These are phyloP conservation scores for Eonycteris spelaea DNA, from an alignment of 2,113 vertebrate species.

Conservation along the genomic window DNA sequence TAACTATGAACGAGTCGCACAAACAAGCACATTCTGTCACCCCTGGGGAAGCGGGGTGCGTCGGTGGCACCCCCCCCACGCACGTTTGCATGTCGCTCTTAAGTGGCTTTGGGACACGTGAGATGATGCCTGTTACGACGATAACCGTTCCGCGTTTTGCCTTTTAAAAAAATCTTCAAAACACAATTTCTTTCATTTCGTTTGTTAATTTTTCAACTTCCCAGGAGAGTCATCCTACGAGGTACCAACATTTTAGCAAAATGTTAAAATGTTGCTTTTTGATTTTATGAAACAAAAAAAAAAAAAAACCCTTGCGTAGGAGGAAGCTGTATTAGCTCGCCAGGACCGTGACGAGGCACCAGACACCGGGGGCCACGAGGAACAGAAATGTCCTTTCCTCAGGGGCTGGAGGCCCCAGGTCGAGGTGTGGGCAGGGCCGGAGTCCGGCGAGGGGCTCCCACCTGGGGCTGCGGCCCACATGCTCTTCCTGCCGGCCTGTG, in stretches of 20 bases:
- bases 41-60: rapidly evolving
- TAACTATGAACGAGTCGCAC: neutral
- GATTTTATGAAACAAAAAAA: neutral
- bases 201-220: neutral
- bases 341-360: neutral
- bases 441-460: rapidly evolving
- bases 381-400: neutral
- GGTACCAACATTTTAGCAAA: neutral
- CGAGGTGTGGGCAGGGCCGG: neutral
- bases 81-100: neutral
- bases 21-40: neutral
- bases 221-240: neutral
- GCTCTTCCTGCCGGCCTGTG: rapidly evolving
- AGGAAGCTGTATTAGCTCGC: neutral
- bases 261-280: neutral
- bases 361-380: neutral
- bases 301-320: neutral
- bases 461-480: rapidly evolving
- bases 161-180: neutral
- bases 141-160: neutral
- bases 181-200: neutral
- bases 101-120: neutral
- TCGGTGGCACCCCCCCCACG: neutral
- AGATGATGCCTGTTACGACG: neutral
- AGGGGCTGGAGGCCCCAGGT: too few relatives aligned